Base-by-base conservation (phyloP, 2,113 vertebrate species). In the Sialia sialis region DNA sequence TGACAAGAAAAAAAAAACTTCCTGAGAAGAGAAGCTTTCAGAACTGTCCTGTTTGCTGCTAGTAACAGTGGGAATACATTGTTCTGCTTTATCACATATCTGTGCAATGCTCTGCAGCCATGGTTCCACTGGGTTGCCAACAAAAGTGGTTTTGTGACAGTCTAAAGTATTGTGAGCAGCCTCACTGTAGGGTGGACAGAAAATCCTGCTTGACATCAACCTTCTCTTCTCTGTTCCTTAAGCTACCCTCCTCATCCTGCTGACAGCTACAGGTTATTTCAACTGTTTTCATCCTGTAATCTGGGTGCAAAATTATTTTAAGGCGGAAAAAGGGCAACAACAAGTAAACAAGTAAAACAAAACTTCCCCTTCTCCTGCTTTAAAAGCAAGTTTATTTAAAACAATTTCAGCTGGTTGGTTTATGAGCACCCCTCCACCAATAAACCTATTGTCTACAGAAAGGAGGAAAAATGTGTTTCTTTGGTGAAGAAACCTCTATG, bases 11-110 rank as follows among this genome's bases (percentile, higher is more conserved):
- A 39, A 39, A 55, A 73, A 78, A 36, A 18, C 13, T 15, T 54
- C 36, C 21, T 73, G 49, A 49, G 67, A 62, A 77, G 26, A 85
- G 60, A 69, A 80, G 72, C 64, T 77, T 87, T 87, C 59, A 62
- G 39, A 83, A 60, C 48, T 83, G 38, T 72, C 46, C 39, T 85
- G 44, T 91, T 70, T 82, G 76, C 73, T 86, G 83, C 43, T 66
- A 14, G 25, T 44, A 34, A 68, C 14, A 69, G 59, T 48, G 19
- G 38, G 25, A 92, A 60, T 32, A 39, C 4, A 4, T 8, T 56
- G 27, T 34, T 52, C 63, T 78, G 64, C 68, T 74, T 38, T 79
- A 15, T 73, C 46, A 67, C 66, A 41, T 23, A 32, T 51, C 55
- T 83, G 34, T 12, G 48, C 48, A 72, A 26, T 23, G n/a, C 27